A percentile compares a stretch with the other conserved stretches of the same genome.
These are phyloP conservation scores for Catagonus wagneri DNA, from an alignment of 2,113 vertebrate species.

Conservation along the genomic window DNA sequence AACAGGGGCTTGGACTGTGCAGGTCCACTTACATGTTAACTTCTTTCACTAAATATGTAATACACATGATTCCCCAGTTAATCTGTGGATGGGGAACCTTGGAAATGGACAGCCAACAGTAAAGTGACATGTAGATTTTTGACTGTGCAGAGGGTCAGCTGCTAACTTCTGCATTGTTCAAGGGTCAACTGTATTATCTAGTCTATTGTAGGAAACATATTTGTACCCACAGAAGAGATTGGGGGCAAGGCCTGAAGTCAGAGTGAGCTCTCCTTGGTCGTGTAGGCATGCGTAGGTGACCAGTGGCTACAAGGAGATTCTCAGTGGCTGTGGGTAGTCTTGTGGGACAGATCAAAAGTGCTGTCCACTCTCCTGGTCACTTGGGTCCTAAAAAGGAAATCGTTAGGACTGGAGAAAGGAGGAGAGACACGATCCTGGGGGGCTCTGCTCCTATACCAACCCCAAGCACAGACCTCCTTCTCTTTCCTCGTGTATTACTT, in stretches of 20 bases:
- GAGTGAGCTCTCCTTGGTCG: background rate
- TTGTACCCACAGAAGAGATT: background rate
- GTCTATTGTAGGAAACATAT: background rate
- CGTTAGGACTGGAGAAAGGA: background rate
- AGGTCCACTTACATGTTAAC: background rate
- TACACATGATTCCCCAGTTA: background rate
- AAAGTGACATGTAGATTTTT: background rate
- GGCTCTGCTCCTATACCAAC: no score
- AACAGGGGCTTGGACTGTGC: background rate
- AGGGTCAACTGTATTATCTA: background rate
- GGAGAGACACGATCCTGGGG: background rate
- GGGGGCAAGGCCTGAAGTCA: background rate
- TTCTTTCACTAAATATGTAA: background rate
- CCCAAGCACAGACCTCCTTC: background rate
- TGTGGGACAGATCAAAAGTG: background rate
- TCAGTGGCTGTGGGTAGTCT: background rate
- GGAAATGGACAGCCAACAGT: background rate
- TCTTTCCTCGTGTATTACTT: background rate
- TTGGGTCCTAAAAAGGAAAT: background rate
- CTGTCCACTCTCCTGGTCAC: background rate
- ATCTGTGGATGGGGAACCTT: background rate
- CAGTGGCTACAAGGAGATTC: background rate
- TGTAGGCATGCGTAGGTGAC: background rate
- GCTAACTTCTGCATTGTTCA: background rate
- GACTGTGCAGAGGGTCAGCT: background rate